A percentile compares a stretch with the other conserved stretches of the same genome.
phyloP scores from a whole-genome alignment of 2,797 vertebrate genomes.

The Pangasius larnaudii region DNA sequence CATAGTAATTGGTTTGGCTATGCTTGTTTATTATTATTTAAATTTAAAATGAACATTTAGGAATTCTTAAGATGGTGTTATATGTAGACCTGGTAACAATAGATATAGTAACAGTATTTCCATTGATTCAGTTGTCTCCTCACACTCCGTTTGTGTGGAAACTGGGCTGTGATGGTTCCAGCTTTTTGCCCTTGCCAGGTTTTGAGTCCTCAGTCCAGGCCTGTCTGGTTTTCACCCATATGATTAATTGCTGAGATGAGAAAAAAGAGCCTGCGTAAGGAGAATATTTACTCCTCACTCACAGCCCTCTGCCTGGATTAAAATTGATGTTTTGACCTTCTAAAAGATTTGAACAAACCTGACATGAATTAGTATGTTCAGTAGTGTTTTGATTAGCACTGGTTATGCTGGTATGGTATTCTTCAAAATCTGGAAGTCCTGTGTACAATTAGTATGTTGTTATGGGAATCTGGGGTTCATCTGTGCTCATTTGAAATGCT shows the following conservation, averaged over 20 bases:
- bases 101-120: background rate
- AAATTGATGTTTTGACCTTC: background rate
- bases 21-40: background rate
- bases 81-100: background rate
- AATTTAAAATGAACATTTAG: background rate
- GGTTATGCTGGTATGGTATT: background rate
- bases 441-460: constrained; percentile 20
- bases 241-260: constrained; percentile 56
- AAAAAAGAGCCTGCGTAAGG: constrained; percentile 31
- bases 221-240: constrained; percentile 53
- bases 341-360: background rate
- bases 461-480: constrained; percentile 30
- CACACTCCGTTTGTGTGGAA: constrained; percentile 48
- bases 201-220: constrained; percentile 34
- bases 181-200: constrained; percentile 24
- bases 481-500: background rate
- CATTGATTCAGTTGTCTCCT: constrained; percentile 50
- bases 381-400: constrained; percentile 6
- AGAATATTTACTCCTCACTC: constrained; percentile 37
- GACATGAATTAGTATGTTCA: background rate
- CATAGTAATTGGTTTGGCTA: background rate
- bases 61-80: background rate
- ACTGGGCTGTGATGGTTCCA: constrained; percentile 45
- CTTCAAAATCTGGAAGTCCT: constrained; percentile 12
- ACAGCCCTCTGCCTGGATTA: background rate